Base-by-base conservation (phyloP, 2,888 invertebrate species). In the Rhingia campestris region DNA sequence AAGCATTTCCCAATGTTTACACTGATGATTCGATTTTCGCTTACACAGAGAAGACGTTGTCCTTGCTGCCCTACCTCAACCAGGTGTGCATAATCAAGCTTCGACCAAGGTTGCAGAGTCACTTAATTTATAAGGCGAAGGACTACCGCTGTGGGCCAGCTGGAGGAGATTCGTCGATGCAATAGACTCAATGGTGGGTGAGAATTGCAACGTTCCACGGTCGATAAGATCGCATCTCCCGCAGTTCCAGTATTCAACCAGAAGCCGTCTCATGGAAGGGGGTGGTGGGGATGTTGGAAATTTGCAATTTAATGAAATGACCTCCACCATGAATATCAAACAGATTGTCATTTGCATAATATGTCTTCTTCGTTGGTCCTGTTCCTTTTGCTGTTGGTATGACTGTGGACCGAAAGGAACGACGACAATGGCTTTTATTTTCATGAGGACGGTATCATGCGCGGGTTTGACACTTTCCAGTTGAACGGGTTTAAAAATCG, bases 241-340 rank as follows among this genome's bases (percentile, higher is more conserved):
- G 3, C 12, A 3, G 10, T 2, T 22, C 2, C 22, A 53, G 43
- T 14, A 22, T n/a, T 10, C 32, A 43, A 32, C 43, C 10, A 39
- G 22, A 22, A 22, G 22, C 22, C 30, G 22, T 22, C n/a, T n/a
- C 37, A 43, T 37, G 32, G 32, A 73, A 79, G 59, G 45, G 69
- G 64, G 73, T 73, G 82, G 59, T 74, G 59, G 45, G 69, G 64
- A 69, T 73, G 82, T 64, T 63, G 67, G 81, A 61, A 80, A 86
- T 86, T 86, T 86, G 82, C 86, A 86, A 86, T 86, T 82, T 86
- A 86, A 86, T 86, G 79, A 79, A 86, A 86, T 86, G 86, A 76
- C 80, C 70, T 82, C 64, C 59, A 79, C 81, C 72, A 79, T 69
- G 86, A 86, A 86, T 86, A 86, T 80, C 64, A 86, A 86, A 64